A percentile compares a stretch with the other conserved stretches of the same genome.
Evolutionary conservation across 2,888 invertebrate genomes (phyloP).

Genomic region (Trachelus tabidus): DNA sequence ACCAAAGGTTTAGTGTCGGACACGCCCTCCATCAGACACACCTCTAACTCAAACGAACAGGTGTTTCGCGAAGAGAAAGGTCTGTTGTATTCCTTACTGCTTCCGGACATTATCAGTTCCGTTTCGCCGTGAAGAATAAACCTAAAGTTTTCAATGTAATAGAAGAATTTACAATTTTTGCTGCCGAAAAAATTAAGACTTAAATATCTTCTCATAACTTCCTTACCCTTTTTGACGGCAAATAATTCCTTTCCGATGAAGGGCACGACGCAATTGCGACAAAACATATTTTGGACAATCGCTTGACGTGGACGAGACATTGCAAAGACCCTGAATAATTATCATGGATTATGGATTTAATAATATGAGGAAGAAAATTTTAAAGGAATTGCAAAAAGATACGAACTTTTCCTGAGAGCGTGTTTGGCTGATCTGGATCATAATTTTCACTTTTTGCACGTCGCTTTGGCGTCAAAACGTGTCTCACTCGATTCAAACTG

Average conservation of each 20-base stretch:
- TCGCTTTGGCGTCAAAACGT: slow-evolving; percentile 76
- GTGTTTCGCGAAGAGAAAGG: slow-evolving; percentile 52
- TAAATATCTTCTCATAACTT: neutral
- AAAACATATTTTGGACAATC: slow-evolving; percentile 75
- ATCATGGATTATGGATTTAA: slow-evolving; percentile 15
- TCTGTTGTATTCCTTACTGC: slow-evolving; percentile 34
- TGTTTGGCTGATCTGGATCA: slow-evolving; percentile 61
- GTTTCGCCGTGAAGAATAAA: slow-evolving; percentile 77
- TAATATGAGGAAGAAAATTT: slow-evolving; percentile 16
- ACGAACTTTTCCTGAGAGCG: slow-evolving; percentile 68
- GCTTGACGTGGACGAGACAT: slow-evolving; percentile 78
- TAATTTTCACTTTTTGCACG: slow-evolving; percentile 55
- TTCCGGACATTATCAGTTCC: slow-evolving; percentile 54
- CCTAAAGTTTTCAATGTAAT: slow-evolving; percentile 61
- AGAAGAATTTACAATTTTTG: neutral
- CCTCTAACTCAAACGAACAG: slow-evolving; percentile 80
- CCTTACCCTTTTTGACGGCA: slow-evolving; percentile 76
- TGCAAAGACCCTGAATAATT: slow-evolving; percentile 72
- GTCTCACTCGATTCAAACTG: slow-evolving; percentile 74
- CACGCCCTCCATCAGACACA: slow-evolving; percentile 68
- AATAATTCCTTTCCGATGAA: slow-evolving; percentile 73
- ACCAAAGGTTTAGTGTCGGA: slow-evolving; percentile 63
- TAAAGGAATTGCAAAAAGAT: neutral
- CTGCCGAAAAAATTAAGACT: neutral
- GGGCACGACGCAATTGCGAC: slow-evolving; percentile 71